Conservation (phyloP, 1,140 invertebrate species). For the Bathynomus jamesi region DNA sequence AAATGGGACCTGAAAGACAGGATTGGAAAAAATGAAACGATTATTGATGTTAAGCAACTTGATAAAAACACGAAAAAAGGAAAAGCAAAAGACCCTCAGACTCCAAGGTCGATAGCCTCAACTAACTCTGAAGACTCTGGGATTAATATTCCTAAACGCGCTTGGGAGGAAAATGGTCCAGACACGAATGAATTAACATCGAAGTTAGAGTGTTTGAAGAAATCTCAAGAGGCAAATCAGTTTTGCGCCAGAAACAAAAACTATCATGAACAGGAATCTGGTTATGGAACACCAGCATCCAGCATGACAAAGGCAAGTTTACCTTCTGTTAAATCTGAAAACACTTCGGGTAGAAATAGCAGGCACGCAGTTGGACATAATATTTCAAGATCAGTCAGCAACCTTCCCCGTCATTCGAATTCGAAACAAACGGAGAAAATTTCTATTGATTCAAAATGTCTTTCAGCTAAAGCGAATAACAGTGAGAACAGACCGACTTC, state of each 20-base stretch:
- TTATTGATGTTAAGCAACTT: background rate
- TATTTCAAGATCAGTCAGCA: background rate
- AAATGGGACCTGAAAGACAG: slow-evolving; percentile 29
- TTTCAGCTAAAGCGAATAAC: background rate
- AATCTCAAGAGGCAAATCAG: background rate
- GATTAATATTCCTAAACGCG: slow-evolving; percentile 20
- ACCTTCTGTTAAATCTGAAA: slow-evolving; percentile 8
- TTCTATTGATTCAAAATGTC: background rate
- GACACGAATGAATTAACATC: slow-evolving; percentile 20
- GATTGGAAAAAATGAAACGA: background rate
- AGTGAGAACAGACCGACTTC: background rate
- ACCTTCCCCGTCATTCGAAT: background rate
- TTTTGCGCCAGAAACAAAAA: background rate
- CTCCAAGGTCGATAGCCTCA: slow-evolving; percentile 26
- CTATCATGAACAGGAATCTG: slow-evolving; percentile 19
- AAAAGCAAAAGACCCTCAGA: slow-evolving; percentile 8
- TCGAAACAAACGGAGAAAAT: background rate
- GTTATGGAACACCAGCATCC: slow-evolving; percentile 27
- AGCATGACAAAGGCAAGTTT: slow-evolving; percentile 4
- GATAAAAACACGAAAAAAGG: background rate
- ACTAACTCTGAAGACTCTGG: slow-evolving; percentile 21
- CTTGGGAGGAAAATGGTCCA: slow-evolving; percentile 23
- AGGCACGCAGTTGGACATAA: background rate
- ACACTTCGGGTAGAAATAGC: background rate
- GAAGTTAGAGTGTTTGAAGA: slow-evolving; percentile 17